Percentiles rank a stretch among this genome's conserved stretches.
Evolutionary conservation across 1,140 invertebrate genomes (phyloP).

Genomic region (Thalassaphorura encarpata): DNA sequence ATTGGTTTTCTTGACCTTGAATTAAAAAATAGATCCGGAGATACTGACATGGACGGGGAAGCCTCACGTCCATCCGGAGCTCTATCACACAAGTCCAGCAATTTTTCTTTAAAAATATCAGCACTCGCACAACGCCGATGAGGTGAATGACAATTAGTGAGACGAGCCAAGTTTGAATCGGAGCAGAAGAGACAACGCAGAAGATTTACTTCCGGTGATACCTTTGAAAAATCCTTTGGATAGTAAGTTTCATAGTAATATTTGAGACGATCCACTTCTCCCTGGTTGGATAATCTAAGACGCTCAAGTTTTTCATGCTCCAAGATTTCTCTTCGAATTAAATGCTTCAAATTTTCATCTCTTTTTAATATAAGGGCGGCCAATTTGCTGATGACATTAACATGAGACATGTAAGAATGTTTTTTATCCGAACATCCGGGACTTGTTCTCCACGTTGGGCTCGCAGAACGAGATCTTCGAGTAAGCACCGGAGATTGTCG

Average conservation of each 20-base stretch:
- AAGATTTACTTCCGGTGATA: slow-evolving; percentile 20
- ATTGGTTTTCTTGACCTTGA: slow-evolving; percentile 29
- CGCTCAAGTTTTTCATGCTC: slow-evolving; percentile 26
- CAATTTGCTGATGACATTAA: slow-evolving; percentile 75
- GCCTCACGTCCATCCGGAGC: slow-evolving; percentile 34
- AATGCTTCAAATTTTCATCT: slow-evolving; percentile 21
- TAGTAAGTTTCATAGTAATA: slow-evolving; percentile 23
- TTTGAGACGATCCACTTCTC: slow-evolving; percentile 30
- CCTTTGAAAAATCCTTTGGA: not conserved
- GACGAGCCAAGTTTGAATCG: slow-evolving; percentile 24
- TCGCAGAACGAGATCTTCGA: slow-evolving; percentile 20
- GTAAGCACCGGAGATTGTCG: too few species aligned
- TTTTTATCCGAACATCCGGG: slow-evolving; percentile 34
- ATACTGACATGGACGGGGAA: slow-evolving; percentile 25
- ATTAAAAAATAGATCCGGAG: slow-evolving; percentile 19
- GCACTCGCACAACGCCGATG: slow-evolving; percentile 51
- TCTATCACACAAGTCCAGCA: slow-evolving; percentile 45
- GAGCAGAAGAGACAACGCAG: slow-evolving; percentile 29
- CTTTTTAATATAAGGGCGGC: slow-evolving; percentile 49
- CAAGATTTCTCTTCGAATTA: slow-evolving; percentile 19
- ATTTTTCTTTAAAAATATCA: slow-evolving; percentile 55
- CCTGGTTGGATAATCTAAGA: slow-evolving; percentile 14
- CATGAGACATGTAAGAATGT: slow-evolving; percentile 69
- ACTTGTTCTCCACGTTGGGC: slow-evolving; percentile 22
- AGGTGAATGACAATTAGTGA: slow-evolving; percentile 16